Base-by-base conservation (phyloP, 2,888 invertebrate species). In the Brachyopa scutellaris region DNA sequence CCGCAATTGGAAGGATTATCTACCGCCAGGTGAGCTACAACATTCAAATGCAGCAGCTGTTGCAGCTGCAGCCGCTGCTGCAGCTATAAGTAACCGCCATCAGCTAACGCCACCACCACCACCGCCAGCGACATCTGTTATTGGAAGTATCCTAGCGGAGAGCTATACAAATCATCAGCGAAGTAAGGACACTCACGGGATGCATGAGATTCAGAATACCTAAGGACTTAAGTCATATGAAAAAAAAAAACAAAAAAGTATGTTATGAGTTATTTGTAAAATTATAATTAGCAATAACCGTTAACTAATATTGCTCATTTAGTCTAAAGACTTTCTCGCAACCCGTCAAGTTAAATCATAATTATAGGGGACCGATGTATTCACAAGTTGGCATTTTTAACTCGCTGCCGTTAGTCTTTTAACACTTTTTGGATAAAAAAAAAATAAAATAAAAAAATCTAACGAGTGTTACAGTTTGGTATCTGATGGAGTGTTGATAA, bases 1-100 rank as follows among this genome's bases (percentile, higher is more conserved):
- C 87, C 92, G 97, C 86, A 97, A 97, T 88, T 97, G 97, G 97
- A 97, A 97, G 90, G 97, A 97, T 88, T 97, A 97, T 88, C 92
- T 97, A 33, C 97, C 97, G 0, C 96, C 96, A 0, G 95, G 95
- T 80, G 90, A 95, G 70, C 91, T 91, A 53, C 86, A 87, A 38
- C 82, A 85, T 11, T 69, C 85, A 36, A 84, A 84, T 62, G 85
- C 86, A 17, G 85, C 84, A 15, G 85, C 84, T 6, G 85, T 84
- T 0, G 84, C 85, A 4, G 85, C 85, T 3, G 85, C 86, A 3
- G 84, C 84, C 0, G 84, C 84, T 0, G 86, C 86, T 17, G 87
- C 87, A 2, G 84, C 90, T 21, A 55, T 83, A 15, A 72, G n/a
- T 0, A 72, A 61, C 9, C 76, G 55, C 21, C 76, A 72, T 36